Conservation (phyloP, 1,140 invertebrate species). For the Eumaeus atala region DNA sequence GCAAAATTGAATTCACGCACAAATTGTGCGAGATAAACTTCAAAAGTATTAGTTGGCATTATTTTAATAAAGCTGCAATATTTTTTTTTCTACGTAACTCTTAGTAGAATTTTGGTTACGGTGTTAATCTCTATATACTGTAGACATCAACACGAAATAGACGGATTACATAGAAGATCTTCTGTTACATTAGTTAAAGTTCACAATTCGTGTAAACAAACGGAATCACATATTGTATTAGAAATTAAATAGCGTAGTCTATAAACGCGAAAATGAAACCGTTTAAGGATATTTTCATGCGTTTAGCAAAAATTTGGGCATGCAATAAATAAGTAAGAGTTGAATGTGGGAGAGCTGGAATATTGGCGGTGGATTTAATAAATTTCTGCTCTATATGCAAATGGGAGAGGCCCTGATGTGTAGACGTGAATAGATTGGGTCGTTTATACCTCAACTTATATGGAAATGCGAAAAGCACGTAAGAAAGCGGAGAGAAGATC, state of each 20-base stretch:
- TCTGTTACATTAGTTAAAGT: too few species aligned
- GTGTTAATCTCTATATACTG: too few species aligned
- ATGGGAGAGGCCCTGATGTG: constrained; percentile 70
- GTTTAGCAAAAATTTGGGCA: constrained; percentile 56
- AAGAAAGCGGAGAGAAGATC: constrained; percentile 70
- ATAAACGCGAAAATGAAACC: constrained; percentile 2
- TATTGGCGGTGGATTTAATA: constrained; percentile 74
- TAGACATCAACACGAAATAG: too few species aligned
- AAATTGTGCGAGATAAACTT: too few species aligned
- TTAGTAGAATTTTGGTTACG: too few species aligned
- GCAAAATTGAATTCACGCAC: too few species aligned
- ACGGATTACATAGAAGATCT: too few species aligned
- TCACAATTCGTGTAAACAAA: too few species aligned
- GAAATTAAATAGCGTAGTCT: background rate
- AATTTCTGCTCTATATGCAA: constrained; percentile 74
- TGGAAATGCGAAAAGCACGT: constrained; percentile 71
- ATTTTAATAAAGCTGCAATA: too few species aligned
- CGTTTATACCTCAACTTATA: constrained; percentile 73
- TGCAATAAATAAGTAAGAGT: constrained; percentile 63
- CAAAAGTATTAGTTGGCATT: too few species aligned
- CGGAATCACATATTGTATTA: too few species aligned
- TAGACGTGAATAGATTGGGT: constrained; percentile 74
- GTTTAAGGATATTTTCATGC: constrained; percentile 29
- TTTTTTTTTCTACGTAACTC: too few species aligned
- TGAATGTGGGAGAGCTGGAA: constrained; percentile 66